Evolutionary conservation across 2,888 invertebrate genomes (phyloP), one percentile per base, ranked within the genome.

Genomic region (Tubulanus polymorphus): DNA sequence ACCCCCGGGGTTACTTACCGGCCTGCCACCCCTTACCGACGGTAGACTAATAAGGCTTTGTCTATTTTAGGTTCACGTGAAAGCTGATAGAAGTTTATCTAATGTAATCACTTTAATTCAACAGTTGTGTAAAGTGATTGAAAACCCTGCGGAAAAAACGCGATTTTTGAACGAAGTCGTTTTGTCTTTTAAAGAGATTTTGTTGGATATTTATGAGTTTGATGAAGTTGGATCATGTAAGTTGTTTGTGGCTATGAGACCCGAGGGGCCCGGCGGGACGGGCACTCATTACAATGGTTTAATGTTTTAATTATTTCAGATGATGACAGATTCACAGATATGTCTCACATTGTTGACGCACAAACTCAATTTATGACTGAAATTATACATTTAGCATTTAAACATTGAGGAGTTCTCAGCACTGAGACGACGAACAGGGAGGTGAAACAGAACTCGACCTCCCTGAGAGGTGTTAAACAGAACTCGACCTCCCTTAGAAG

Each of bases 141-240:
- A 75, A 37, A 70, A 61, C 56, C 55, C 61, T 1, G 68, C 69
- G 46, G 73, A 73, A 37, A 63, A 69, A 54, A 60, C 69, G n/a
- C 55, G 56, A 41, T 71, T 74, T 56, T 66, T 76, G 46, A 68
- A 71, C 57, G 65, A 66, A 56, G 66, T 77, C 27, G 65, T 72
- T 57, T 74, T 76, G 59, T 74, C 69, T 63, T 76, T 75, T 64
- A 71, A 68, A 53, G 75, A 75, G 35, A 64, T 73, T 6, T 65
- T 75, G 15, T 56, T 75, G 15, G 75, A 76, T 49, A 62, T 75
- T 27, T 74, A 75, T 62, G 74, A 75, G 51, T 75, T 70, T 57
- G 67, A 66, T 52, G 70, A 68, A n/a, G n/a, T n/a, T n/a, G n/a
- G n/a, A 47, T 56, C 66, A 61, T 68, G 73, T 70, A 59, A 53